Percentiles rank a stretch among this genome's conserved stretches.
Evolutionary conservation across 2,113 vertebrate genomes (phyloP).

Genomic region (Cynocephalus volans): DNA sequence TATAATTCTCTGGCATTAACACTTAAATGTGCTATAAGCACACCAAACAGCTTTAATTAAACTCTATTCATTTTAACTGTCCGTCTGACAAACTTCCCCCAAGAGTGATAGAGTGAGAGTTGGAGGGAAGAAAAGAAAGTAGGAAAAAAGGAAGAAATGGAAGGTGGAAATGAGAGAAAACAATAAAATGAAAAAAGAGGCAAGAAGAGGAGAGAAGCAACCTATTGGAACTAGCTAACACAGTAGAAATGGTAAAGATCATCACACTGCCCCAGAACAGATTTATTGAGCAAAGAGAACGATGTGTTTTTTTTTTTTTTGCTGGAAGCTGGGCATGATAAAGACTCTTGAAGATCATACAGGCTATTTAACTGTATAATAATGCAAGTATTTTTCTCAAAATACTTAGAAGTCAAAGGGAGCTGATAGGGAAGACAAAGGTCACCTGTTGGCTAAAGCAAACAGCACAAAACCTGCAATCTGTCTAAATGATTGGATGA

Average conservation of each 20-base stretch:
- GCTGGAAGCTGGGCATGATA: neutral
- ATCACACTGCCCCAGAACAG: neutral
- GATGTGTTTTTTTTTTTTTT: neutral
- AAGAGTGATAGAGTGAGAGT: neutral
- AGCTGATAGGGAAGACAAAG: neutral
- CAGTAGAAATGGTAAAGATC: neutral
- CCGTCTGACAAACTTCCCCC: slow-evolving; percentile 8
- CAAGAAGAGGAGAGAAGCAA: neutral
- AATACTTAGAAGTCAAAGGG: neutral
- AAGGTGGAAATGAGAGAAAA: neutral
- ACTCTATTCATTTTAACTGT: slow-evolving; percentile 37
- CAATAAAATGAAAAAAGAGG: neutral
- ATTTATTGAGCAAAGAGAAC: neutral
- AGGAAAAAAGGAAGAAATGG: neutral
- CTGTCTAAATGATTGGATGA: neutral
- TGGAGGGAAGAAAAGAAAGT: neutral
- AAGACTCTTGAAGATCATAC: neutral
- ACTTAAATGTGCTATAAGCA: slow-evolving; percentile 11
- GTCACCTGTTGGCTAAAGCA: neutral
- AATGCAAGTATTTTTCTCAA: neutral
- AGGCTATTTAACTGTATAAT: neutral
- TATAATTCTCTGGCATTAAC: neutral
- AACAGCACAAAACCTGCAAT: neutral
- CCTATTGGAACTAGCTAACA: neutral
- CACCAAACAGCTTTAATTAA: neutral